Base-by-base conservation (phyloP, 1,140 invertebrate species). In the Bombus sylvicola region DNA sequence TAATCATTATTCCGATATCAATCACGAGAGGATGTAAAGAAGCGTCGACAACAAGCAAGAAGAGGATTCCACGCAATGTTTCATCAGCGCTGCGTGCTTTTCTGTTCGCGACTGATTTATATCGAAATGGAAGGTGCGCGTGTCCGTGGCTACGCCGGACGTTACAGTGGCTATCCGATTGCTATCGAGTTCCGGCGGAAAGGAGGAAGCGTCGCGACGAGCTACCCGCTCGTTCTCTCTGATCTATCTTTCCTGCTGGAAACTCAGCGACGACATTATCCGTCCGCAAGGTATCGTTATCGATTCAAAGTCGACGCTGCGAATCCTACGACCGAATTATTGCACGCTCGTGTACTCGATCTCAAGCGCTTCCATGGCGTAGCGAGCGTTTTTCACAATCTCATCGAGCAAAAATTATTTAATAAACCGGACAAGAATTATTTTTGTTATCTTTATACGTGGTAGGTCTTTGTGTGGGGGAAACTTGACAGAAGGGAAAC, bases 131-230 rank as follows among this genome's bases (percentile, higher is more conserved):
- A 71, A 71, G 82, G 47, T 62, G 47, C 82, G 82, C 71, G 80
- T 74, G 74, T 75, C 62, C 75, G 74, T 72, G 83, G 43, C 47
- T 53, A 37, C 28, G 57, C 77, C 80, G 85, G 86, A 81, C 59
- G 75, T 43, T 59, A 43, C 72, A 68, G 62, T 78, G 82, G 79
- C 88, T 78, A 82, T 88, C 76, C 88, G 92, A 92, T 93, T 73
- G 90, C 89, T 92, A 92, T 92, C 91, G 85, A 89, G 91, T 93
- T 34, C 92, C 92, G 92, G 85, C 91, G 91, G 92, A 92, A 92
- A 91, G 86, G 72, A 86, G 75, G 85, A 82, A 90, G 78, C 88
- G 69, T 76, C 76, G 71, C 82, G 82, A 87, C 89, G 71, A 59
- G 53, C 59, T 71, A 47, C 73, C 79, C 83, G 66, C 41, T 39